These are phyloP conservation scores for Cryptocephalus moraei DNA, from an alignment of 2,888 invertebrate species.

Conservation along the genomic window DNA sequence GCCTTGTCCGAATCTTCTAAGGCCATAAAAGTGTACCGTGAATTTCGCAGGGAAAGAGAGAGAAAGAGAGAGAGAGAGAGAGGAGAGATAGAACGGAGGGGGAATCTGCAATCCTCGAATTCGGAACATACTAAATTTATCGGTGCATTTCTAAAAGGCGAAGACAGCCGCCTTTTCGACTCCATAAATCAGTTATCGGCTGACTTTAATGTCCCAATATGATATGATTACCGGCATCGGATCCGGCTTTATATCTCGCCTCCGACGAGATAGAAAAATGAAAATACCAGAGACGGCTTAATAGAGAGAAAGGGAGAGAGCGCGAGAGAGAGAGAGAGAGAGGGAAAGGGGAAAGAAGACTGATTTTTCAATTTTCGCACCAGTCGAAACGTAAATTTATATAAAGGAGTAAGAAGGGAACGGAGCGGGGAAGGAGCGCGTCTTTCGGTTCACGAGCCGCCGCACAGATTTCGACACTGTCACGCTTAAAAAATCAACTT, in stretches of 20 bases:
- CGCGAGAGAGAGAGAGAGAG: too few relatives aligned
- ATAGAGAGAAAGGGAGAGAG: not conserved
- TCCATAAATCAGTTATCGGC: constrained; percentile 31
- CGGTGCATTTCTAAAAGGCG: constrained; percentile 31
- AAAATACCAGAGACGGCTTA: constrained; percentile 13
- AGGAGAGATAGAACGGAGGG: not conserved
- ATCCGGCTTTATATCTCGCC: constrained; percentile 17
- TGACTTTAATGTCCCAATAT: constrained; percentile 33
- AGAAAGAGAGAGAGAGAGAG: too few relatives aligned
- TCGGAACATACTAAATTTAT: constrained; percentile 25
- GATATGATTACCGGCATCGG: constrained; percentile 29
- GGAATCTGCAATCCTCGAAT: constrained; percentile 31
- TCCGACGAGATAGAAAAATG: constrained; percentile 16
- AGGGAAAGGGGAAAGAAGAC: not conserved
- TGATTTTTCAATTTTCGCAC: not conserved
- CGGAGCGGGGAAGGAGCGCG: too few relatives aligned
- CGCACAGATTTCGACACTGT: constrained; percentile 1
- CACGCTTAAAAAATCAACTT: constrained; percentile 5
- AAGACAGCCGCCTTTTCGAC: constrained; percentile 24
- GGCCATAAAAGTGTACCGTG: constrained; percentile 35
- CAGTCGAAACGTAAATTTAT: not conserved
- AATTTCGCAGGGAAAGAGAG: constrained; percentile 6
- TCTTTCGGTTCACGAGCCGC: not conserved
- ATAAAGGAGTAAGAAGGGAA: not conserved
- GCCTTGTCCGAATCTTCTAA: constrained; percentile 27